Conservation (phyloP, 2,797 vertebrate species). For the Paramormyrops hopkinsi region DNA sequence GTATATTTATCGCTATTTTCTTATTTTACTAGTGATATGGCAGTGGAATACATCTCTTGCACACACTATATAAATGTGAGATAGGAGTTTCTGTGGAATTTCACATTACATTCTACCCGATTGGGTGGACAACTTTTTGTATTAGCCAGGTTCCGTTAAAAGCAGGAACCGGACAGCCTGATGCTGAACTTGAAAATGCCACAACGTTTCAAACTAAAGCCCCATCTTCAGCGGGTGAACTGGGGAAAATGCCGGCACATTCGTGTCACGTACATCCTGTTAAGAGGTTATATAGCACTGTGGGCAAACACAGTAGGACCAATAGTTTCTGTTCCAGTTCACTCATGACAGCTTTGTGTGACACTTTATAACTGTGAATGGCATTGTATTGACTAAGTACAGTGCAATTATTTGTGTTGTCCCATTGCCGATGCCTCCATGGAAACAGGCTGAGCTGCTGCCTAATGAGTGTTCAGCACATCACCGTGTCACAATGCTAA, state of each 20-base stretch:
- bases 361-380: not conserved
- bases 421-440: not conserved
- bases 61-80: not conserved
- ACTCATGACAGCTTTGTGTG: not conserved
- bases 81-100: not conserved
- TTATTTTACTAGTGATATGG: not conserved
- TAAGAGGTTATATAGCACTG: not conserved
- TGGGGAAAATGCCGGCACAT: not conserved
- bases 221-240: not conserved
- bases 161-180: not conserved
- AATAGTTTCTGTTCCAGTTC: not conserved
- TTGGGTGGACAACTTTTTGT: not conserved
- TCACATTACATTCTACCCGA: not conserved
- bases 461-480: slow-evolving; percentile 47
- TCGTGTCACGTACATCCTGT: not conserved
- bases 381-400: not conserved
- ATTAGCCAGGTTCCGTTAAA: slow-evolving; percentile 3
- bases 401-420: not conserved
- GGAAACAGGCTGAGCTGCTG: slow-evolving; percentile 32
- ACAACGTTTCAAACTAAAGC: not conserved
- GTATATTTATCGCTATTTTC: not conserved
- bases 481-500: slow-evolving; percentile 2
- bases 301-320: not conserved
- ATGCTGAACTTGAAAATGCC: not conserved
- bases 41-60: not conserved